phyloP scores from a whole-genome alignment of 2,113 vertebrate genomes.

The Laterallus jamaicensis region DNA sequence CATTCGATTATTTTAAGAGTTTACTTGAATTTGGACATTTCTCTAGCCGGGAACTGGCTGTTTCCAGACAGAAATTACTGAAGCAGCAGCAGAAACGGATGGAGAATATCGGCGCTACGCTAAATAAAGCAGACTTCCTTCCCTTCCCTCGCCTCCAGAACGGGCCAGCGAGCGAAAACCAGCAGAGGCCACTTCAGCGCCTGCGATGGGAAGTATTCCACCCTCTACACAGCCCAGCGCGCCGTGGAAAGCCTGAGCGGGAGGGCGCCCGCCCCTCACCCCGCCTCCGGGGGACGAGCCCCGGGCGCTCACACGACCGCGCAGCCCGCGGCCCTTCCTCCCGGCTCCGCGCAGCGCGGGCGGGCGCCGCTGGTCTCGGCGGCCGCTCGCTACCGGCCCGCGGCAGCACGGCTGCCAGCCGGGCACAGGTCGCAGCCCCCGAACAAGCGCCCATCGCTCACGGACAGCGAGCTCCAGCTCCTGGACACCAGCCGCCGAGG shows the following conservation, averaged over 20 bases:
- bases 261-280: not conserved
- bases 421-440: too few species aligned
- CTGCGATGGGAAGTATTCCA: fast-evolving
- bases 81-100: not conserved
- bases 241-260: not conserved
- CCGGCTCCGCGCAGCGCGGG: not conserved
- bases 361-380: not conserved
- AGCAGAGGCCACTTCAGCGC: fast-evolving
- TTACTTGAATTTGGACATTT: not conserved
- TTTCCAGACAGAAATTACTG: not conserved
- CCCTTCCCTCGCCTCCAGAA: not conserved
- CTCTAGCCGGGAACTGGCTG: too few species aligned
- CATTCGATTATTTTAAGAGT: not conserved
- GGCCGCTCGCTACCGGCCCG: too few species aligned
- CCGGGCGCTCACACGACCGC: too few species aligned
- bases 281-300: too few species aligned
- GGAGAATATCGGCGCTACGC: fast-evolving
- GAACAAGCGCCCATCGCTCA: too few species aligned
- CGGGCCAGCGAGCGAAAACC: not conserved
- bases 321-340: too few species aligned
- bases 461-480: too few species aligned
- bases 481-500: too few species aligned
- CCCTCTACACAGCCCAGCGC: fast-evolving
- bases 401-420: too few species aligned
- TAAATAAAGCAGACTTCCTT: too few species aligned